Evolutionary conservation across 2,113 vertebrate species (phyloP), one percentile per base, ranked within the genome.

Genomic region (Scomber colias): DNA sequence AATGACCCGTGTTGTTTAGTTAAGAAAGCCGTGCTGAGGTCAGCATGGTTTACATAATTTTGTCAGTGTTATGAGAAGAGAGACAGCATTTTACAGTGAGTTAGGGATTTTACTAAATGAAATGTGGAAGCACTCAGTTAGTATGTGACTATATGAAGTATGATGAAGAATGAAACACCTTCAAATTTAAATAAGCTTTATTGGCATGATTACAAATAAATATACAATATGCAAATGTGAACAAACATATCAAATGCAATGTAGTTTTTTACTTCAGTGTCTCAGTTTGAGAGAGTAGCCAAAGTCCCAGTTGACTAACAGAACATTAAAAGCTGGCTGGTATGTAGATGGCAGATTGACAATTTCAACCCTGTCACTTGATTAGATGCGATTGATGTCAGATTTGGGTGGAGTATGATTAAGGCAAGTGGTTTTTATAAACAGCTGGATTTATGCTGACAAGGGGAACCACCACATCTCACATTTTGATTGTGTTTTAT

Each of bases 1-100:
- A 81, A 60, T 66, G 16, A 75, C 46, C 46, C 19, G 1, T 35
- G 51, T 19, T 57, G 55, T 73, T 69, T 51, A 55, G 54, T 31
- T 45, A 24, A 68, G 49, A 35, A 30, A 77, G 31, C 15, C 9
- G 45, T 11, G 46, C 40, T 62, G 35, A 46, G 35, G 71, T 67
- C 50, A 68, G 14, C 50, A 4, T 24, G 35, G 46, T 60, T 66
- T 66, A 24, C 57, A 55, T 14, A 70, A 6, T 35, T 55, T 46
- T 8, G 40, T 30, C n/a, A 40, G 6, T 40, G 35, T 40, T 40
- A 9, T 40, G 35, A 40, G 9, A 40, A 10, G 35, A 40, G 35
- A 40, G 6, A 40, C 6, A 9, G 9, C 9, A 40, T 40, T 40
- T 7, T 40, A 40, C 35, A 40, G 35, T 40, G 35, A 40, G 35